Base-by-base conservation (phyloP, 2,113 vertebrate genomes). In the Eubucco bourcierii region DNA sequence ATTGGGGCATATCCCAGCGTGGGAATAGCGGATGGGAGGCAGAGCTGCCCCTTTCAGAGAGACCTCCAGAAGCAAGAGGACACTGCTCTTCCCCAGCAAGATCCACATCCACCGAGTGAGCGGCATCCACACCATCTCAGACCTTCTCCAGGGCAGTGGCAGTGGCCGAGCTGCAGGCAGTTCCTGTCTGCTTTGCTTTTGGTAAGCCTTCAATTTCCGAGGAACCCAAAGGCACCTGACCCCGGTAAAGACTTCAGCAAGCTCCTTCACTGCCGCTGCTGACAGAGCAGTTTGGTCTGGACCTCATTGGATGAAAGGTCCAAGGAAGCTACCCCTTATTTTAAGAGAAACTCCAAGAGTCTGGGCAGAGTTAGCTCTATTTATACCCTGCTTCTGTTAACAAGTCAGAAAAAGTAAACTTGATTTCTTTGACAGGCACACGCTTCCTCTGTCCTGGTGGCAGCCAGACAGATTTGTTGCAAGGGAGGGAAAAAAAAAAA, bases 1-100 rank as follows among this genome's bases (percentile, higher is more conserved):
- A 96, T 99, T 99, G 63, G 99, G 99, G 95, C 99, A 99, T 92
- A 99, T 98, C 77, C 99, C 99, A 10, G 98, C 98, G 4, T 99
- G 99, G 9, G 98, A 98, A 50, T 98, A 98, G 7, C 98, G 98
- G 86, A 98, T 90, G 3, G 98, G 98, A 4, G 98, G 98, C 41
- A 98, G 96, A 1, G 98, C 96, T 94, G 97, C 89, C 82, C 97
- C 98, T 86, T 77, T 91, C 33, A 94, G 96, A 37, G 97, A 96
- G 3, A 90, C 78, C 94, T 97, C 95, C 85, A 98, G 97, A 63
- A 98, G 96, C 80, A 98, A 90, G n/a, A 98, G 90, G 24, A 97
- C 94, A 28, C 96, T 92, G 90, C 97, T 96, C 92, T 98, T 95
- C 95, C 98, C 98, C 92, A 96, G 96, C 73, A 98, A 95, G 95